Evolutionary conservation across 23 tunicate species (phyloP).

Genomic region (Ascidia mentula): DNA sequence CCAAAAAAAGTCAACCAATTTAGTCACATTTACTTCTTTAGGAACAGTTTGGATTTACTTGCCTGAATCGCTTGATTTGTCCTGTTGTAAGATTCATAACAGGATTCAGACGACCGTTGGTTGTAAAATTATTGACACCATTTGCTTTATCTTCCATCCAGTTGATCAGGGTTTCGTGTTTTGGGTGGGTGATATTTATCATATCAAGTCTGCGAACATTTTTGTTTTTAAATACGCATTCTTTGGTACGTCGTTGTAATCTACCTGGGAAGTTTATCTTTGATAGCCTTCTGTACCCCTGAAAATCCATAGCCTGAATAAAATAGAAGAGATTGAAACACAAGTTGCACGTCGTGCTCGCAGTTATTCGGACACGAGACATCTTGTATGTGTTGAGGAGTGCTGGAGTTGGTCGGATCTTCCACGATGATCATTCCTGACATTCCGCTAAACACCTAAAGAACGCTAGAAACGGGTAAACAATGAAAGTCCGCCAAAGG

Average conservation of each 20-base stretch:
- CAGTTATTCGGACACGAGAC: conserved; percentile 34
- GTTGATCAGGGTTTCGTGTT: conserved; percentile 5
- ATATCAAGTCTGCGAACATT: not conserved
- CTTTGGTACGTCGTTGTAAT: no score
- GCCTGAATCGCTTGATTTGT: conserved; percentile 80
- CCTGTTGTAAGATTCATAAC: conserved; percentile 19
- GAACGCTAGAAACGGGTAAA: not conserved
- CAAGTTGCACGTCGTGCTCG: conserved; percentile 43
- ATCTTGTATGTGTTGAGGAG: conserved; percentile 2
- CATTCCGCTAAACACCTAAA: conserved; percentile 23
- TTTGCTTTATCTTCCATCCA: conserved; percentile 23
- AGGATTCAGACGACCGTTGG: conserved; percentile 69
- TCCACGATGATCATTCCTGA: conserved; percentile 45
- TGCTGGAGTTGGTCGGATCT: conserved; percentile 8
- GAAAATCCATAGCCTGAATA: no score
- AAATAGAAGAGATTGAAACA: conserved; percentile 57
- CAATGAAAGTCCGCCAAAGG: no score
- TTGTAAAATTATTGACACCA: conserved; percentile 47
- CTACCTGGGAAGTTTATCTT: no score
- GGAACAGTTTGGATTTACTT: not conserved
- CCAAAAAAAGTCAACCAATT: no score
- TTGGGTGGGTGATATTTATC: not conserved
- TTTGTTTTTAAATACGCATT: no score
- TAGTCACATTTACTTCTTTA: no score
- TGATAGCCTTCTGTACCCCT: no score